These are phyloP conservation scores for Platysternon megacephalum DNA, from an alignment of 2,113 vertebrate species.

Conservation along the genomic window DNA sequence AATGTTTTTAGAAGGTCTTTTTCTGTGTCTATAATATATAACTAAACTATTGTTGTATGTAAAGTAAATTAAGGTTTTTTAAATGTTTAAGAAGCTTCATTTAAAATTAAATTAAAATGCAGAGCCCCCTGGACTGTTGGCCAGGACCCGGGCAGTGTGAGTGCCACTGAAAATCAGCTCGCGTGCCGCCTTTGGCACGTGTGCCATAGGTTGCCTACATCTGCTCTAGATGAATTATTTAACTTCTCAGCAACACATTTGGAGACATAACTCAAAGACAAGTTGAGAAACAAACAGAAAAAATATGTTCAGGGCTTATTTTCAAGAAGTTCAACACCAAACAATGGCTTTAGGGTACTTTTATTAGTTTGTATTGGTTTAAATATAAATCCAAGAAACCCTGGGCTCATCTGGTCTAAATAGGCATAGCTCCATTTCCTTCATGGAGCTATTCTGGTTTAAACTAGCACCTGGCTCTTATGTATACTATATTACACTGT, in stretches of 20 bases:
- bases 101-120: no score
- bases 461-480: background rate
- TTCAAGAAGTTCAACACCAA: background rate
- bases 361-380: conserved; percentile 7
- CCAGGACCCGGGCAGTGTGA: no score
- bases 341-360: background rate
- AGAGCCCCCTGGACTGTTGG: no score
- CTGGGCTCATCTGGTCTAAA: background rate
- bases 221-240: background rate
- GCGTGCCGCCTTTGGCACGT: no score
- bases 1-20: no score
- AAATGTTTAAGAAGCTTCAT: no score
- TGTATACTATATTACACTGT: background rate
- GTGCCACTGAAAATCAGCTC: no score
- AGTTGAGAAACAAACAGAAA: background rate
- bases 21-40: no score
- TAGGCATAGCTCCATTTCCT: background rate
- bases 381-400: background rate
- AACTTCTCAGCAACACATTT: background rate
- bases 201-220: no score
- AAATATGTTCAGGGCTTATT: background rate
- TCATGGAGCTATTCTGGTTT: background rate
- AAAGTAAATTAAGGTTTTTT: no score
- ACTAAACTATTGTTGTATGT: no score
- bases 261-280: background rate